phyloP scores from a whole-genome alignment of 2,888 invertebrate genomes.

The Chymomyza procnemis region DNA sequence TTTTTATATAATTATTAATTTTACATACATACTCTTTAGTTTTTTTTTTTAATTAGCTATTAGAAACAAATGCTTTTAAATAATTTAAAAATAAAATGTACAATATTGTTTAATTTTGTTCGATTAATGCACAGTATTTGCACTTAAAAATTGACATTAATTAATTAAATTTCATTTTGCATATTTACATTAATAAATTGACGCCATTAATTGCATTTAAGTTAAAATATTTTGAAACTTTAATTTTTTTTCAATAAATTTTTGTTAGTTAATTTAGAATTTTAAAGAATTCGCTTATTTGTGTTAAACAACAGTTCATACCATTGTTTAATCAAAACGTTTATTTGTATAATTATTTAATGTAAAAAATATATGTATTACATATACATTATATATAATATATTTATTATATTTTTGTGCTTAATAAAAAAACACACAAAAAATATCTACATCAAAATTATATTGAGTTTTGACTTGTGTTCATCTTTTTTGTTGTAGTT shows the following conservation, averaged over 20 bases:
- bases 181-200: constrained; percentile 66
- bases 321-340: not conserved
- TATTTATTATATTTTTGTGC: constrained; percentile 3
- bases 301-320: constrained; percentile 41
- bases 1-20: constrained; percentile 18
- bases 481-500: not conserved
- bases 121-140: constrained; percentile 14
- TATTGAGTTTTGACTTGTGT: not conserved
- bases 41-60: constrained; percentile 14
- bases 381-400: not conserved
- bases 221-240: constrained; percentile 28
- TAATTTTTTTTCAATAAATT: not conserved
- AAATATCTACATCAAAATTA: constrained; percentile 8
- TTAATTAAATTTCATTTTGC: constrained; percentile 21
- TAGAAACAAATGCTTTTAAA: constrained; percentile 4
- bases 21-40: constrained; percentile 17
- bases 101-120: constrained; percentile 21
- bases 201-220: constrained; percentile 65
- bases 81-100: constrained; percentile 26
- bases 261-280: constrained; percentile 12
- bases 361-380: constrained; percentile 10
- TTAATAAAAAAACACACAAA: not conserved
- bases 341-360: constrained; percentile 1
- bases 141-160: constrained; percentile 31
- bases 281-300: not conserved